phyloP scores from a whole-genome alignment of 2,888 invertebrate genomes.

The Callimorpha dominula region DNA sequence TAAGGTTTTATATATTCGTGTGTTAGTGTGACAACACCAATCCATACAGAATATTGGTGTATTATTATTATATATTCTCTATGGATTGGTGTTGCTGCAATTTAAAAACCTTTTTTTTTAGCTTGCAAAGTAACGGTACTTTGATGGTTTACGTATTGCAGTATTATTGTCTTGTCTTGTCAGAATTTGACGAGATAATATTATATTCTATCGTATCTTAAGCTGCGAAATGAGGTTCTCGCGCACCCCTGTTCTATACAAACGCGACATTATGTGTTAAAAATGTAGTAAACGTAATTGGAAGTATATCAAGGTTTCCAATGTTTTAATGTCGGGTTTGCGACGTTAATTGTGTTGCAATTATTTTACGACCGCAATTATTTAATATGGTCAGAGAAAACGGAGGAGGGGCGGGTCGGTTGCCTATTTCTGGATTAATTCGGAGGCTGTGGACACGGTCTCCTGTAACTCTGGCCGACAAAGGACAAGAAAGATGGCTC shows the following conservation, averaged over 20 bases:
- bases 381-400: neutral
- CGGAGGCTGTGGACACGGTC: too few relatives aligned
- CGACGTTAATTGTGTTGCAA: slow-evolving; percentile 15
- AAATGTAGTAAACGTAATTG: slow-evolving; percentile 23
- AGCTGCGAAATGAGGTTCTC: neutral
- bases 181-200: neutral
- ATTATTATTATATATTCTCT: too few relatives aligned
- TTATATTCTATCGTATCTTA: neutral
- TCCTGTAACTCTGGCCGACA: too few relatives aligned
- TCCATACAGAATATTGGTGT: too few relatives aligned
- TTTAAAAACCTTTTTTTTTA: neutral
- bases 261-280: neutral
- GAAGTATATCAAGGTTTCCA: slow-evolving; percentile 25
- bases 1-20: too few relatives aligned
- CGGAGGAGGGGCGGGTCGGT: neutral
- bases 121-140: neutral
- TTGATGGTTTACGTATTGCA: neutral
- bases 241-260: neutral
- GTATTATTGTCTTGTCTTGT: neutral
- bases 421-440: too few relatives aligned
- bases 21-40: too few relatives aligned
- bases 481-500: too few relatives aligned
- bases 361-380: slow-evolving; percentile 6
- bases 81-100: neutral
- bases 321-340: slow-evolving; percentile 10